Evolutionary conservation across 2,888 invertebrate species (phyloP), one percentile per base, ranked within the genome.

Genomic region (Rotaria macrura): DNA sequence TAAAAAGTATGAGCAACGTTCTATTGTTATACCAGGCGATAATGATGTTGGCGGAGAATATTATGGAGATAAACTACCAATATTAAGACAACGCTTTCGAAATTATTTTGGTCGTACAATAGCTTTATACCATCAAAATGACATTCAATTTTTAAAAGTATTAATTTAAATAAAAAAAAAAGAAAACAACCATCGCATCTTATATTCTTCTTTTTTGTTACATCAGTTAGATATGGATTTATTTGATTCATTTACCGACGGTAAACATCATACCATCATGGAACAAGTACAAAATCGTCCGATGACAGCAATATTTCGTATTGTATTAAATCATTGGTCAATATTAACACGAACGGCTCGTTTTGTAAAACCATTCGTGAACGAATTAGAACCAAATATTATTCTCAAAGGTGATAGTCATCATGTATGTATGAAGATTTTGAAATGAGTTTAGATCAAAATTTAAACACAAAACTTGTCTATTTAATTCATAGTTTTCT

Each of bases 1-100:
- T 88, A 89, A 89, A n/a, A 87, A 88, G 38, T 23, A 38, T 34
- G 29, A 84, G 43, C 74, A 74, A 34, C 65, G 17, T 34, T 65
- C 29, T 83, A 89, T 97, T 85, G 96, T 94, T 93, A 91, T 97
- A 87, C 95, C 97, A 38, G 98, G 98, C 10, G 98, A 98, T 90
- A 98, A 98, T 91, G 98, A 98, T 90, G 95, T 98, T 87, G 98
- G 97, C 12, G 97, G 98, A 23, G 97, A 98, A 91, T 94, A 91
- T 54, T 54, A 85, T 89, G 85, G 84, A n/a, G 84, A 85, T 65
- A 25, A 84, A 40, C 88, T 12, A 85, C 87, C 52, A 90, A 90
- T 86, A 85, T 88, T 49, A 87, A 89, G 49, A 88, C 89, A 92
- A 29, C 93, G 94, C 88, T 96, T 95, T 90, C 93, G 94, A 87